These are phyloP conservation scores for Trididemnum clinides DNA, from an alignment of 23 tunicate genomes.

Conservation along the genomic window DNA sequence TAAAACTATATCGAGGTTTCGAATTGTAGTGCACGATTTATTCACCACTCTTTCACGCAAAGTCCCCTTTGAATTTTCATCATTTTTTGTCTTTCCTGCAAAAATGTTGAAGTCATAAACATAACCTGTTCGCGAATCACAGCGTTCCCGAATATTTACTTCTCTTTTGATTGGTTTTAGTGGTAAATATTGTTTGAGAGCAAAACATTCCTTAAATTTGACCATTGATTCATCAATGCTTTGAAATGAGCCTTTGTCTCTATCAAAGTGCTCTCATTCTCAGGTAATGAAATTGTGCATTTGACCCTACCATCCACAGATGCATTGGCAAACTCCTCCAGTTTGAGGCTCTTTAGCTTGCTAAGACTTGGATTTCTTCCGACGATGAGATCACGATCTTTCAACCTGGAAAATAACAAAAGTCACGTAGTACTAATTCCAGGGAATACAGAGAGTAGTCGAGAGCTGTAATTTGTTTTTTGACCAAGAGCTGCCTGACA, in stretches of 20 bases:
- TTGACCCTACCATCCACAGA: no score
- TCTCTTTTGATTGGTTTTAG: conserved; percentile 8
- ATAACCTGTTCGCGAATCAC: conserved; percentile 3
- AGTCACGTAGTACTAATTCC: no score
- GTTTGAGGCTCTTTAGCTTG: no score
- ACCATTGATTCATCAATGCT: conserved; percentile 28
- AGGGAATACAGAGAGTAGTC: no score
- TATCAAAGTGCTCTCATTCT: no score
- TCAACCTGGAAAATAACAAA: no score
- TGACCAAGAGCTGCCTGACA: no score
- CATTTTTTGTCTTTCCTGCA: conserved; percentile 2
- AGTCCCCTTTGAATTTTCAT: neutral
- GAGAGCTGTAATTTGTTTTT: no score
- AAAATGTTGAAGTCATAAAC: conserved; percentile 1
- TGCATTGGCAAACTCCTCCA: no score
- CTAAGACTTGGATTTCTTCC: no score
- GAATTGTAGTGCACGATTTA: conserved; percentile 1
- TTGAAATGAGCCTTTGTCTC: neutral
- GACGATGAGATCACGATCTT: no score
- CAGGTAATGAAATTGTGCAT: no score
- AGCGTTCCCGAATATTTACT: conserved; percentile 5
- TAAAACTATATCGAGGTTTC: neutral
- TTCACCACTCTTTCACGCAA: conserved; percentile 12
- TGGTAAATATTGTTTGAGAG: conserved; percentile 10
- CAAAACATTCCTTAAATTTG: conserved; percentile 9